Evolutionary conservation across 1,140 invertebrate species (phyloP).

Genomic region (Eciton burchellii): DNA sequence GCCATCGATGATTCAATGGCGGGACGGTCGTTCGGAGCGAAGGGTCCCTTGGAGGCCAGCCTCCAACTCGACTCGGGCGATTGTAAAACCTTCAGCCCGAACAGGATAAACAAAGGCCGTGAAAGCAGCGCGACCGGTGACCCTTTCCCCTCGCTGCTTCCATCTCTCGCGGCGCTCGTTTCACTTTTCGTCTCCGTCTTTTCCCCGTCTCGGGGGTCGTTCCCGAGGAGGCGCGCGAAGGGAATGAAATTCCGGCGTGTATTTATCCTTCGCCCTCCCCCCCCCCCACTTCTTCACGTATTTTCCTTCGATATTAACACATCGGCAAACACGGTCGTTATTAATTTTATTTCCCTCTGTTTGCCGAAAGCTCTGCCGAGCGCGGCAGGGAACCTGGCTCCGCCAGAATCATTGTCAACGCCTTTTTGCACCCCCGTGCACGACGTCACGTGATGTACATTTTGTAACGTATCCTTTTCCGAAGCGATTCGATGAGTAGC

Average conservation of each 20-base stretch:
- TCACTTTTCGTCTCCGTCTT: constrained; percentile 55
- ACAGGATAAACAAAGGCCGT: constrained; percentile 68
- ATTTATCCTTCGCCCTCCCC: constrained; percentile 64
- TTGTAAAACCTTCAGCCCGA: constrained; percentile 51
- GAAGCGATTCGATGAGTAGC: too few relatives aligned
- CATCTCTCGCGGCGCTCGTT: constrained; percentile 34
- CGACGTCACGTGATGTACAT: not conserved
- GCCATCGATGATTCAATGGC: not conserved
- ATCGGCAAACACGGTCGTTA: constrained; percentile 69
- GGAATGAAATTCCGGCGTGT: constrained; percentile 70
- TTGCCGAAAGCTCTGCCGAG: constrained; percentile 45
- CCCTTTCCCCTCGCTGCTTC: constrained; percentile 26
- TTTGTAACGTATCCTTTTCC: too few relatives aligned
- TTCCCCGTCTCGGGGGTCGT: constrained; percentile 49
- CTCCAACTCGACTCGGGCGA: constrained; percentile 23
- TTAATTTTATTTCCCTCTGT: constrained; percentile 71
- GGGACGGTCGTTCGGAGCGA: not conserved
- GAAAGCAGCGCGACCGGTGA: constrained; percentile 60
- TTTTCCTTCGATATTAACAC: constrained; percentile 75
- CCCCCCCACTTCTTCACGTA: too few relatives aligned
- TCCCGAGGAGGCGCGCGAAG: constrained; percentile 52
- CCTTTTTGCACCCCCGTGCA: not conserved
- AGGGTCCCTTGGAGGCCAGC: constrained; percentile 15
- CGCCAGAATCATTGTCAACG: constrained; percentile 55
- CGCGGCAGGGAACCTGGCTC: constrained; percentile 52